phyloP scores from a whole-genome alignment of 2,113 vertebrate species.

The Melanostigma gelatinosum region DNA sequence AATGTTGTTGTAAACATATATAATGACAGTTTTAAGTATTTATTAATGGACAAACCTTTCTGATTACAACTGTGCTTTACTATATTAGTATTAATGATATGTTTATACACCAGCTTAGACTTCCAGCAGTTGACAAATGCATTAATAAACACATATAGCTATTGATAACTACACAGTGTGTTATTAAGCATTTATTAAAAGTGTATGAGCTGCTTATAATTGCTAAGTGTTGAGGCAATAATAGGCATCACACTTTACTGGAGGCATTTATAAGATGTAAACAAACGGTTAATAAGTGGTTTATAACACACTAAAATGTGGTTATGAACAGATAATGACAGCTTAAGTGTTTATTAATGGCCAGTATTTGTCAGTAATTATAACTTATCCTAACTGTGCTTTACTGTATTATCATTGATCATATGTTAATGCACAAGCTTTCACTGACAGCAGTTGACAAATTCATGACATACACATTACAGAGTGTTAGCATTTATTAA shows the following conservation, averaged over 20 bases:
- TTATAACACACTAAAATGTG: background rate
- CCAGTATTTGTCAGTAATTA: background rate
- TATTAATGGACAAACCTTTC: background rate
- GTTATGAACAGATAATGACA: background rate
- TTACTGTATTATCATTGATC: background rate
- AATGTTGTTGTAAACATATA: background rate
- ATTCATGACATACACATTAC: background rate
- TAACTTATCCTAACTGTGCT: background rate
- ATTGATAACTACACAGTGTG: background rate
- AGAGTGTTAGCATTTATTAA: background rate
- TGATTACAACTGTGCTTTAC: background rate
- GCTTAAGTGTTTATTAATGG: constrained; percentile 12
- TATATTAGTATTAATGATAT: background rate
- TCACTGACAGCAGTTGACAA: background rate
- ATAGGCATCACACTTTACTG: background rate
- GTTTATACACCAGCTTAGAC: background rate
- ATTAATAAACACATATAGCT: background rate
- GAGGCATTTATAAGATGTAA: background rate
- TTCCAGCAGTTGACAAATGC: background rate
- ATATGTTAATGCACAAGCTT: background rate
- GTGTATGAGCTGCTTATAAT: background rate
- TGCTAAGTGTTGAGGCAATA: background rate
- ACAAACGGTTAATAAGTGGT: background rate
- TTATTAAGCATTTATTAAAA: background rate
- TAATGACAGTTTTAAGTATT: constrained; percentile 5